Percentiles rank a stretch among this genome's conserved stretches.
These are phyloP conservation scores for Scalopus aquaticus DNA, from an alignment of 2,113 vertebrate species.

Conservation along the genomic window DNA sequence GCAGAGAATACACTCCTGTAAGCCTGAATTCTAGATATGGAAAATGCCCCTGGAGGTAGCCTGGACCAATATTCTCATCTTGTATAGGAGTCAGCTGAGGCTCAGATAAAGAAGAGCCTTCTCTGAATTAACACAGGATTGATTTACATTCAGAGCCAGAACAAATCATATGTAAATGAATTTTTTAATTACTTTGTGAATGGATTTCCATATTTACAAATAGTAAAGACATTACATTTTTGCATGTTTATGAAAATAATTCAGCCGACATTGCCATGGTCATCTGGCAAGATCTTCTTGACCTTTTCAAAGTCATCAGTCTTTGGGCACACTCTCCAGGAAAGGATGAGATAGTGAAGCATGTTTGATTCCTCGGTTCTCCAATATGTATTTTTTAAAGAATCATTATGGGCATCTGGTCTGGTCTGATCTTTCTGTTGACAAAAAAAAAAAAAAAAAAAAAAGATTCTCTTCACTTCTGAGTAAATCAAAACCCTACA, in stretches of 20 bases:
- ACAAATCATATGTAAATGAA: neutral
- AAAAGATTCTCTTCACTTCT: neutral
- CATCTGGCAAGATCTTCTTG: neutral
- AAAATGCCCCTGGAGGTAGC: neutral
- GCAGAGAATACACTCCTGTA: neutral
- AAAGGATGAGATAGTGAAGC: constrained; percentile 30
- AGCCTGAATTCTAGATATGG: neutral
- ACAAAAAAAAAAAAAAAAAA: neutral
- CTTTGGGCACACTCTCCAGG: constrained; percentile 64
- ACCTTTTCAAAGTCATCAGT: constrained; percentile 14
- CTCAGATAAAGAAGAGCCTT: too few species aligned
- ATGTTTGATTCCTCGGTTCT: neutral
- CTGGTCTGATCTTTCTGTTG: neutral
- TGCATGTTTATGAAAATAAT: neutral
- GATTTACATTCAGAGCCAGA: neutral
- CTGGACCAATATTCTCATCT: neutral
- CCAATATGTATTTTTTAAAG: neutral
- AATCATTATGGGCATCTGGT: neutral
- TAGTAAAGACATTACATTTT: neutral
- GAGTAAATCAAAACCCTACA: neutral
- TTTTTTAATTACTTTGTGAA: constrained; percentile 18
- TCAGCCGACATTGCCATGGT: neutral
- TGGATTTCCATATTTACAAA: neutral
- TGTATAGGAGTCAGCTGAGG: neutral
- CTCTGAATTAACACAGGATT: neutral